Evolutionary conservation across 1,140 invertebrate genomes (phyloP).

Genomic region (Tetramorium simillimum): DNA sequence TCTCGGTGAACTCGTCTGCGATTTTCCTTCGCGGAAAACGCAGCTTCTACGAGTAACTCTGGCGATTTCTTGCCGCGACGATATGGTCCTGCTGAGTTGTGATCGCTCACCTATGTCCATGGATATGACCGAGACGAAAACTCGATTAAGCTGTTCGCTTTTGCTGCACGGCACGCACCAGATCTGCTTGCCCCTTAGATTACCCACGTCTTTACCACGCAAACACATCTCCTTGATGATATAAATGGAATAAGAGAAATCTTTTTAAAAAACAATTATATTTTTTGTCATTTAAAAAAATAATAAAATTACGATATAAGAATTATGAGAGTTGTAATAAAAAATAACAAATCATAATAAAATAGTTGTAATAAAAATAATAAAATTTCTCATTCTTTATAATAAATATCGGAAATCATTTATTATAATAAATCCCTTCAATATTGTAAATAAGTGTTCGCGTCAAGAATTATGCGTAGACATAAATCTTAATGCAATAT

Average conservation of each 20-base stretch:
- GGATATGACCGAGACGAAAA: not conserved
- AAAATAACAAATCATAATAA: not conserved
- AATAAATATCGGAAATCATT: not conserved
- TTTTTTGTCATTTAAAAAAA: not conserved
- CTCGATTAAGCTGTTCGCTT: not conserved
- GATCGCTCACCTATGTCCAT: constrained; percentile 1
- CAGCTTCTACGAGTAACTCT: constrained; percentile 9
- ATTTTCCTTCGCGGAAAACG: constrained; percentile 34
- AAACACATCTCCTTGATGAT: not conserved
- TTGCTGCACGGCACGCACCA: not conserved
- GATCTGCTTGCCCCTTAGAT: not conserved
- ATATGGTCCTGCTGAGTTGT: not conserved
- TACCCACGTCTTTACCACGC: not conserved
- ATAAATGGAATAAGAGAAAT: not conserved
- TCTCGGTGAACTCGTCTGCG: not conserved
- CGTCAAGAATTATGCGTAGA: not conserved
- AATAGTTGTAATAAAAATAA: not conserved
- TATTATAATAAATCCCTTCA: not conserved
- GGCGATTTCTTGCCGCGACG: constrained; percentile 27
- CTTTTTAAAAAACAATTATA: not conserved
- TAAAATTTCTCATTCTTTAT: not conserved
- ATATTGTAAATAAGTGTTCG: not conserved
- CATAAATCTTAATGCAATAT: not conserved
- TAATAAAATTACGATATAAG: not conserved
- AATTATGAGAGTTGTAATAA: not conserved